Evolutionary conservation across 2,113 vertebrate species (phyloP).

Genomic region (Sinocyclocheilus maitianheensis): DNA sequence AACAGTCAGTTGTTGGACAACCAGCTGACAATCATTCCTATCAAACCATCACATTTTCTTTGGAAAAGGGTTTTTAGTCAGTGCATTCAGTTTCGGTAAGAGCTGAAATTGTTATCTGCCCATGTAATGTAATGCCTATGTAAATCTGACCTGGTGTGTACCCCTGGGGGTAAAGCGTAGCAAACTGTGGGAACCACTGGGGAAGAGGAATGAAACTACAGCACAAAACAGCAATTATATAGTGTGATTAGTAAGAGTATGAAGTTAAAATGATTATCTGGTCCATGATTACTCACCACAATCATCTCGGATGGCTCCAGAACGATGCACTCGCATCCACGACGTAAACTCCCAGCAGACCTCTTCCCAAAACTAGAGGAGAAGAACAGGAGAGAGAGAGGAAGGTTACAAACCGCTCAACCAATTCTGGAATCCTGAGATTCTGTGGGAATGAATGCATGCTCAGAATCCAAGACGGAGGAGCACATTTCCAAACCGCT

Average conservation of each 20-base stretch:
- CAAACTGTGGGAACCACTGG: background rate
- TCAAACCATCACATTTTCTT: background rate
- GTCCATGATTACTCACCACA: slow-evolving; percentile 83
- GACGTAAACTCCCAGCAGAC: slow-evolving; percentile 94
- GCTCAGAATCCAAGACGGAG: background rate
- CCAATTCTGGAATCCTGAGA: slow-evolving; percentile 3
- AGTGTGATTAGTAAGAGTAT: background rate
- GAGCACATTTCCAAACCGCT: slow-evolving; percentile 27
- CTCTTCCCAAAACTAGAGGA: slow-evolving; percentile 91
- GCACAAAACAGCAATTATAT: slow-evolving; percentile 6
- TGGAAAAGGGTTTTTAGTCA: background rate
- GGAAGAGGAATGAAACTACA: slow-evolving; percentile 2
- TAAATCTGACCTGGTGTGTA: background rate
- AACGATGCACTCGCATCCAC: slow-evolving; percentile 99
- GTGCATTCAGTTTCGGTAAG: too few species aligned
- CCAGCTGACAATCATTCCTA: background rate
- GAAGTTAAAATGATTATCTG: background rate
- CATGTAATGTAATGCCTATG: background rate
- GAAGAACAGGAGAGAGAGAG: background rate
- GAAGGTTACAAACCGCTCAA: background rate
- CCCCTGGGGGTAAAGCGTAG: background rate
- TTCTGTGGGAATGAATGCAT: slow-evolving; percentile 24
- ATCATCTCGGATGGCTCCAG: slow-evolving; percentile 99
- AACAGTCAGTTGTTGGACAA: background rate
- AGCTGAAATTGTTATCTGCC: background rate